Conservation (phyloP, 1,140 invertebrate species). For the Oscheius sp. region DNA sequence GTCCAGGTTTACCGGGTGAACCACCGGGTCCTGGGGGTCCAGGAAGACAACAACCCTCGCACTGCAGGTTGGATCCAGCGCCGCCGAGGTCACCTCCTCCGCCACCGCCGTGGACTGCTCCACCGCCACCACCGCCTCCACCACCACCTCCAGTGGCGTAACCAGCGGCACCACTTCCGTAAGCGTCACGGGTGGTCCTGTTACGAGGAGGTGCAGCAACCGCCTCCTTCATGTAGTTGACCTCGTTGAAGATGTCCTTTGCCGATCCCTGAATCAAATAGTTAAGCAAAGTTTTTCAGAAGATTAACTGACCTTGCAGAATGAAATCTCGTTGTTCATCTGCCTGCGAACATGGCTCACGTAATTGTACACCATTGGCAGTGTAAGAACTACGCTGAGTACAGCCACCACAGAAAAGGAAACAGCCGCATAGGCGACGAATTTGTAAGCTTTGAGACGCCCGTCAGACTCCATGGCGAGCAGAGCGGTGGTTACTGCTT, state of each 20-base stretch:
- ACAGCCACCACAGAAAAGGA: slow-evolving; percentile 34
- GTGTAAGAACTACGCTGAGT: slow-evolving; percentile 25
- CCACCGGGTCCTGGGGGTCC: slow-evolving; percentile 41
- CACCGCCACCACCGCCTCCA: slow-evolving; percentile 31
- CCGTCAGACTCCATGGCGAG: slow-evolving; percentile 36
- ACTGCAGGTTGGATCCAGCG: slow-evolving; percentile 41
- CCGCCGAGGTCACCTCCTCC: slow-evolving; percentile 19
- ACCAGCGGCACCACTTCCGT: slow-evolving; percentile 14
- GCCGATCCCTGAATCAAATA: slow-evolving; percentile 36
- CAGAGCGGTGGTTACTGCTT: background rate
- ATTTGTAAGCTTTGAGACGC: slow-evolving; percentile 37
- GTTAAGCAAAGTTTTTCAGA: no score
- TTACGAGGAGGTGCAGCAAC: slow-evolving; percentile 26
- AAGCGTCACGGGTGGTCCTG: slow-evolving; percentile 35
- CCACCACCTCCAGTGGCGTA: background rate
- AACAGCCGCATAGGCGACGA: slow-evolving; percentile 35
- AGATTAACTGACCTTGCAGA: slow-evolving; percentile 30
- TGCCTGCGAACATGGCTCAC: slow-evolving; percentile 31
- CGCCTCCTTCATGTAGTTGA: slow-evolving; percentile 35
- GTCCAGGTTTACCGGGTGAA: slow-evolving; percentile 38
- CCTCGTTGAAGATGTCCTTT: slow-evolving; percentile 38
- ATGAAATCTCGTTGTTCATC: slow-evolving; percentile 36
- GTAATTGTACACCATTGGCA: slow-evolving; percentile 36
- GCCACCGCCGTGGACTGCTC: background rate
- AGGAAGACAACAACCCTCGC: slow-evolving; percentile 44